A percentile compares a stretch with the other conserved stretches of the same genome.
Evolutionary conservation across 2,888 invertebrate species (phyloP).

Genomic region (Timema podura): DNA sequence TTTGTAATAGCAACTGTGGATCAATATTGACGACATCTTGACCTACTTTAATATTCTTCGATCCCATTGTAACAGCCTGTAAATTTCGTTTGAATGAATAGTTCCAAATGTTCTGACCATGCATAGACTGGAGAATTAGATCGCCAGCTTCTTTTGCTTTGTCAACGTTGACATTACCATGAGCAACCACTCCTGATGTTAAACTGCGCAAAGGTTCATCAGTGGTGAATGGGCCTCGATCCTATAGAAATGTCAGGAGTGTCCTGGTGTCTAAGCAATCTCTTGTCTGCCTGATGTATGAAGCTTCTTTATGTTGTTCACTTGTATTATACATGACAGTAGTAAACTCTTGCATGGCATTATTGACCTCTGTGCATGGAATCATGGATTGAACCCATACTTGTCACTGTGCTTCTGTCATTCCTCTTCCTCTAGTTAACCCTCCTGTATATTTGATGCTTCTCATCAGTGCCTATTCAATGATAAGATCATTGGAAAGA

Average conservation of each 20-base stretch:
- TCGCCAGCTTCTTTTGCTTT: neutral
- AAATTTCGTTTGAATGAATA: too few relatives aligned
- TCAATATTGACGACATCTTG: neutral
- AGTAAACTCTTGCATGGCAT: neutral
- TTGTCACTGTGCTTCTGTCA: neutral
- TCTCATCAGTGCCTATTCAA: constrained; percentile 1
- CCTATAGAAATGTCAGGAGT: neutral
- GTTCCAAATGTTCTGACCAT: neutral
- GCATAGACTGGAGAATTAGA: neutral
- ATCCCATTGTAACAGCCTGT: too few relatives aligned
- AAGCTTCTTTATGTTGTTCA: constrained; percentile 10
- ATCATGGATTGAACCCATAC: constrained; percentile 6
- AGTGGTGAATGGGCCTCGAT: neutral
- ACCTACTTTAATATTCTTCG: too few relatives aligned
- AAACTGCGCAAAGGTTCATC: constrained; percentile 1
- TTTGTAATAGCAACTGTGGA: neutral
- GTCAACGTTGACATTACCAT: neutral
- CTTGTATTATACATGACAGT: neutral
- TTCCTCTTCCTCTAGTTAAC: neutral
- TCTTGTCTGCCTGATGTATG: neutral
- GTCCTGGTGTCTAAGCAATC: neutral
- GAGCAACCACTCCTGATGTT: neutral
- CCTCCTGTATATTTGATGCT: neutral
- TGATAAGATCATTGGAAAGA: neutral
- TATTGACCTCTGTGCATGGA: neutral